phyloP scores from a whole-genome alignment of 2,888 invertebrate species.

The Zhengitettix transpicula region DNA sequence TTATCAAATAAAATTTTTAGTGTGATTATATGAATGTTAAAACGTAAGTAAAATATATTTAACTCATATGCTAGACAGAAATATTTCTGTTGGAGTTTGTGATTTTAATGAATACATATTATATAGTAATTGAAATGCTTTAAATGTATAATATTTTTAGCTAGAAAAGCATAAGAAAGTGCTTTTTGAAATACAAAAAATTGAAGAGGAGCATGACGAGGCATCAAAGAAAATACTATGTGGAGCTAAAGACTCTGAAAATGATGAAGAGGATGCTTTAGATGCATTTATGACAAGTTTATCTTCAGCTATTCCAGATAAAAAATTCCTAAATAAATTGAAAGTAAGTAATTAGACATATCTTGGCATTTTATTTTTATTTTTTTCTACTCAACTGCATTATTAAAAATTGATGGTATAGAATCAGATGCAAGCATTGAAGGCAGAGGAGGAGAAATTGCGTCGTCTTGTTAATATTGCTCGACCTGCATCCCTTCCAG shows the following conservation, averaged over 20 bases:
- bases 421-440: constrained; percentile 49
- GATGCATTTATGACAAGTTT: constrained; percentile 70
- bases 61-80: no score
- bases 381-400: background rate
- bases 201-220: constrained; percentile 35
- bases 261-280: constrained; percentile 49
- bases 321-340: constrained; percentile 42
- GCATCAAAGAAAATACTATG: background rate
- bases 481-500: constrained; percentile 45
- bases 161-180: constrained; percentile 39
- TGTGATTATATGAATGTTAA: no score
- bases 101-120: no score
- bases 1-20: no score
- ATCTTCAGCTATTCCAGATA: constrained; percentile 36
- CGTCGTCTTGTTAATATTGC: constrained; percentile 58
- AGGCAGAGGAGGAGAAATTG: constrained; percentile 47
- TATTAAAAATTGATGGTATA: constrained; percentile 18
- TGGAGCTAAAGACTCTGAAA: background rate
- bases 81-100: no score
- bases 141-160: constrained; percentile 24
- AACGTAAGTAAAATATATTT: no score
- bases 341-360: constrained; percentile 23
- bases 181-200: constrained; percentile 33
- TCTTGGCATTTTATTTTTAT: background rate
- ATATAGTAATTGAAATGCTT: constrained; percentile 1